Evolutionary conservation across 2,888 invertebrate species (phyloP), one percentile per base, ranked within the genome.

Genomic region (Metopia argyrocephala): DNA sequence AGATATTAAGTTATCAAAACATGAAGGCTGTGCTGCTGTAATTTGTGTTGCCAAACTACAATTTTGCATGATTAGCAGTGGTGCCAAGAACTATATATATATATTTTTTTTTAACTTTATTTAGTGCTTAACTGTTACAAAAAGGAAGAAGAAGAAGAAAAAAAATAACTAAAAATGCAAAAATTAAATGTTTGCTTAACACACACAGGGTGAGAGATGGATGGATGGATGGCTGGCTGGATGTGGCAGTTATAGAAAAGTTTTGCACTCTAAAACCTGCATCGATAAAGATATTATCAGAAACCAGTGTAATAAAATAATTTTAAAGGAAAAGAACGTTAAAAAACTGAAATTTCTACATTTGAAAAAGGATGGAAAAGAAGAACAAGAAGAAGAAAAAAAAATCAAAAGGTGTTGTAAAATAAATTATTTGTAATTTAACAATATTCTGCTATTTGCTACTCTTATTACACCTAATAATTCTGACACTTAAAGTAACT

Each of bases 351-450:
- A n/a, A n/a, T n/a, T n/a, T n/a, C n/a, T n/a, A n/a, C n/a, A n/a
- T n/a, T n/a, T n/a, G n/a, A n/a, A n/a, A n/a, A n/a, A n/a, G n/a
- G n/a, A n/a, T n/a, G n/a, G n/a, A n/a, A n/a, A n/a, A 20, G 9
- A 25, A 38, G 20, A 9, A 27, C 54, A 25, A 15, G 25, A 5
- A 64, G 46, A 12, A 59, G 50, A 12, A 52, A 28, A 61, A 21
- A 61, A 71, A 76, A 76, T 59, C 71, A 31, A n/a, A n/a, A 75
- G 74, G 74, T 78, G 81, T 78, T 70, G 74, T 66, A 70, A 78
- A 81, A 75, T 81, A 75, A 81, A 78, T 81, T 75, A 75, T 78
- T 78, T 78, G 69, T 66, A 81, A 81, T 78, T 81, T 78, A 74
- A 57, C 74, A 81, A 78, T 78, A 66, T 65, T 70, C 23, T 62